These are phyloP conservation scores for Trochalopteron elliotii DNA, from an alignment of 2,113 vertebrate species.

Conservation along the genomic window DNA sequence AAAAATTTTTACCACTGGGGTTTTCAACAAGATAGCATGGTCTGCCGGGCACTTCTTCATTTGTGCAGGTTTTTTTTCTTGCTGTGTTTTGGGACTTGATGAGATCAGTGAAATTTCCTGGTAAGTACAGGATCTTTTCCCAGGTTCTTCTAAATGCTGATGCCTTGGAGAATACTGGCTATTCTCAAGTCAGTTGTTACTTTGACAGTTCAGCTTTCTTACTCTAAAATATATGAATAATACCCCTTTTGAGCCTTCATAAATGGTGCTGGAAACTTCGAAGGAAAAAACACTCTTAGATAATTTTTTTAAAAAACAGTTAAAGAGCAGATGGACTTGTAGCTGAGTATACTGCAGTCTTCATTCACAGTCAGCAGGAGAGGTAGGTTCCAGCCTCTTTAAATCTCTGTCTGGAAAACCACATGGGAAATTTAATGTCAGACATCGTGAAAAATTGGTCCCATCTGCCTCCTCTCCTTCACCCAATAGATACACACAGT, in stretches of 20 bases:
- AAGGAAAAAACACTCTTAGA: background rate
- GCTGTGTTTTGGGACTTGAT: background rate
- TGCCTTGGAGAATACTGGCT: background rate
- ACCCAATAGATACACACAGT: background rate
- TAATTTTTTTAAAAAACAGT: background rate
- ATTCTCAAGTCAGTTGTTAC: background rate
- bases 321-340: background rate
- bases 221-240: background rate
- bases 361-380: background rate
- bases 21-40: background rate
- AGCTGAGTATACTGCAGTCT: background rate
- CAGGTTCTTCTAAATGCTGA: background rate
- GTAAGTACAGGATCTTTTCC: background rate
- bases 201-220: background rate
- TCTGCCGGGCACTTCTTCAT: background rate
- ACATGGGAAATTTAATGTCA: background rate
- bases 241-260: background rate
- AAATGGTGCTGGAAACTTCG: background rate
- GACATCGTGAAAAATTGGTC: background rate
- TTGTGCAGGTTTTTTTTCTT: background rate
- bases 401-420: background rate
- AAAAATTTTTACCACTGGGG: background rate
- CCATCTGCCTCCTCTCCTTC: background rate
- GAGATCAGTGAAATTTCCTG: background rate
- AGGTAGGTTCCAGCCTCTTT: background rate